phyloP scores from a whole-genome alignment of 2,113 vertebrate species.

The Chunga burmeisteri region DNA sequence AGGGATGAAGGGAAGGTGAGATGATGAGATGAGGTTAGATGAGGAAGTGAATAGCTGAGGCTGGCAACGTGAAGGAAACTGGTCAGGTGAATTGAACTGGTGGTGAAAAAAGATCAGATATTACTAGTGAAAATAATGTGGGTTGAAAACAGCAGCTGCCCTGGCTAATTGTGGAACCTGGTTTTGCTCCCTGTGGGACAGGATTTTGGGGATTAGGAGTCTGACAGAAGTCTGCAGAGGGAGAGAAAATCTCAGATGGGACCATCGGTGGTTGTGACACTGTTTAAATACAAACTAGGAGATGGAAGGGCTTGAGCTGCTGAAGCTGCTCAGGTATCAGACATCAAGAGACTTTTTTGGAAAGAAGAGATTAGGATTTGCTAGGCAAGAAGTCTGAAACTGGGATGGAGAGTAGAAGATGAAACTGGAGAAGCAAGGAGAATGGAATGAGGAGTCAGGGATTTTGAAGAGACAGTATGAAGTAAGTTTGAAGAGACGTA shows the following conservation, averaged over 20 bases:
- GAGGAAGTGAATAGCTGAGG: not conserved
- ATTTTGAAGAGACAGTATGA: not conserved
- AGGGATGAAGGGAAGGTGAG: not conserved
- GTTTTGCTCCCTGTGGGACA: not conserved
- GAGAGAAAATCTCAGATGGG: not conserved
- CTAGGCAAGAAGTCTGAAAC: not conserved
- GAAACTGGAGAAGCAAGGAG: not conserved
- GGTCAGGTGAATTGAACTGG: not conserved
- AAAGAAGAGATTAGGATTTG: not conserved
- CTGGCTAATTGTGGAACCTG: not conserved
- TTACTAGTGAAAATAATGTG: not conserved
- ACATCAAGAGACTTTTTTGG: not conserved
- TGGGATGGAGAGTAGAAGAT: not conserved
- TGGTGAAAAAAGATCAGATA: not conserved
- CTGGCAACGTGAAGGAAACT: not conserved
- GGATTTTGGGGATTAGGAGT: not conserved
- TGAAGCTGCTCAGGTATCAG: not conserved
- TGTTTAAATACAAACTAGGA: not conserved
- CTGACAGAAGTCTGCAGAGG: not conserved
- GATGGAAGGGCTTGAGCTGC: not conserved
- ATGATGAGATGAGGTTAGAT: not conserved
- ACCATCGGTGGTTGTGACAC: not conserved
- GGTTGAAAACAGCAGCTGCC: not conserved
- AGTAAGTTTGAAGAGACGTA: not conserved
- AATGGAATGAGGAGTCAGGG: not conserved